Evolutionary conservation across 2,797 vertebrate genomes (phyloP).

Genomic region (Gorsachius magnificus): DNA sequence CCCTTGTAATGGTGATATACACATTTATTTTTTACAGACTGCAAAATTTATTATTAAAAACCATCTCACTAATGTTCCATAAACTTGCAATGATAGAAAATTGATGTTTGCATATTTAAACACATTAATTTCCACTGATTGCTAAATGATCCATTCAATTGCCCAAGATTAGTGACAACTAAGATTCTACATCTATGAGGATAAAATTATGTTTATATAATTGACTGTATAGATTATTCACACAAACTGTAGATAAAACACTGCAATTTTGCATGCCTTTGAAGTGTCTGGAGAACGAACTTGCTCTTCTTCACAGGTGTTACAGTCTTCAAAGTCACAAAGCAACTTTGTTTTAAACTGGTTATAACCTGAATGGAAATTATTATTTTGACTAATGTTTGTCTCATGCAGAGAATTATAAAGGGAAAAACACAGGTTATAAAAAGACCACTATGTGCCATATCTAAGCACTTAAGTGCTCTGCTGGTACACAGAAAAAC

Average conservation of each 20-base stretch:
- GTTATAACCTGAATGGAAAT: background rate
- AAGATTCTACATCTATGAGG: background rate
- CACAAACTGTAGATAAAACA: background rate
- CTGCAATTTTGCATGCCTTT: background rate
- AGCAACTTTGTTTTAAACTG: background rate
- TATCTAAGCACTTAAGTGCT: background rate
- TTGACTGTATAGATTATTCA: background rate
- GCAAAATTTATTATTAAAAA: background rate
- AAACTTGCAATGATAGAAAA: background rate
- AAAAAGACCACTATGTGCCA: background rate
- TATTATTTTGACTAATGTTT: conserved; percentile 21
- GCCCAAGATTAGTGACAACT: background rate
- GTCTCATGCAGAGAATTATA: background rate
- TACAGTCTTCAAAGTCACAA: background rate
- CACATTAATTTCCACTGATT: conserved; percentile 27
- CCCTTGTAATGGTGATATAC: background rate
- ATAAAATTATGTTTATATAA: conserved; percentile 3
- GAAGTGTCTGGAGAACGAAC: background rate
- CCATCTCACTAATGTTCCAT: background rate
- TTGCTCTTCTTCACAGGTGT: conserved; percentile 5
- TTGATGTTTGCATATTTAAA: background rate
- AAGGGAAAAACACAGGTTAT: background rate
- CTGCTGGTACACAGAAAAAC: background rate
- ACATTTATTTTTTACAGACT: background rate
- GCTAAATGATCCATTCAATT: background rate